A percentile compares a stretch with the other conserved stretches of the same genome.
These are phyloP conservation scores for Cotesia congregata DNA, from an alignment of 2,888 invertebrate species.

Conservation along the genomic window DNA sequence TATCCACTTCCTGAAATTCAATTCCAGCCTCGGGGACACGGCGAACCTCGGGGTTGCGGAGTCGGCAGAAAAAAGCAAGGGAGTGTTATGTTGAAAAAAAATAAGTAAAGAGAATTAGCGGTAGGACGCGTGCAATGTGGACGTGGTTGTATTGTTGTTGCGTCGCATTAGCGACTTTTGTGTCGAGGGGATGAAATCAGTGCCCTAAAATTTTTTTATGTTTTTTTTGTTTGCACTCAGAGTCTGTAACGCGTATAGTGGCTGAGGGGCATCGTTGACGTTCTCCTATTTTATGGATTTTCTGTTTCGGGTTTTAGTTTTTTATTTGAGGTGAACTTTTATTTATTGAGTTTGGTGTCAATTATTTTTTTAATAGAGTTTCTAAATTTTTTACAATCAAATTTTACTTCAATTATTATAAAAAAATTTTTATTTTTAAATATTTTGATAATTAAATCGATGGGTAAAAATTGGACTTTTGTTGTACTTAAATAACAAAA, in stretches of 20 bases:
- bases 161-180: slow-evolving; percentile 59
- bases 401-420: not conserved
- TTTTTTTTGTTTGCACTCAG: slow-evolving; percentile 49
- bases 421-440: no score
- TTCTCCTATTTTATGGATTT: slow-evolving; percentile 47
- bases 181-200: slow-evolving; percentile 1
- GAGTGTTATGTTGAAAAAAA: slow-evolving; percentile 52
- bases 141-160: slow-evolving; percentile 64
- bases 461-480: no score
- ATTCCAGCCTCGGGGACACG: slow-evolving; percentile 51
- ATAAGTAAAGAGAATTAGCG: slow-evolving; percentile 65
- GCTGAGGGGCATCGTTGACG: slow-evolving; percentile 46
- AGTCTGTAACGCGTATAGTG: slow-evolving; percentile 44
- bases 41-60: slow-evolving; percentile 32
- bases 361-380: not conserved
- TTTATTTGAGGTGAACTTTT: slow-evolving; percentile 33
- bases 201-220: slow-evolving; percentile 40
- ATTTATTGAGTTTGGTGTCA: not conserved
- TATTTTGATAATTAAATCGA: no score
- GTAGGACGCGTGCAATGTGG: slow-evolving; percentile 66
- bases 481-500: no score
- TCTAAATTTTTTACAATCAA: not conserved
- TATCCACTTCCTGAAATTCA: slow-evolving; percentile 58
- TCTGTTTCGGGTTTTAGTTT: slow-evolving; percentile 36
- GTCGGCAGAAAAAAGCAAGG: slow-evolving; percentile 34